phyloP scores from a whole-genome alignment of 1,140 invertebrate genomes.

The Pseudomyrmex sp. region DNA sequence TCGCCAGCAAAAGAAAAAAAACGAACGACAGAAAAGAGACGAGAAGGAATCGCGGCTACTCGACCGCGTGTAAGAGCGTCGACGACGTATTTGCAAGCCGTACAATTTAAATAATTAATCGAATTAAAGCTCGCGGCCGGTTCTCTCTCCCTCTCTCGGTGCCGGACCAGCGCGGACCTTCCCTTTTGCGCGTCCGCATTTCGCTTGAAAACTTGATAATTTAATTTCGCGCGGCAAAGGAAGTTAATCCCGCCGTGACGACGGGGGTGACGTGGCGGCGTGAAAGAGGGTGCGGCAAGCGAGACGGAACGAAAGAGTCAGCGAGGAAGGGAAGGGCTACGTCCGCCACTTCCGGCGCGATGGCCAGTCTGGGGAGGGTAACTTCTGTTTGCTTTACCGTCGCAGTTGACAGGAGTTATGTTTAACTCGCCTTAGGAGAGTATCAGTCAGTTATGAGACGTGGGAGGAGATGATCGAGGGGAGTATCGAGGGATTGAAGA shows the following conservation, averaged over 20 bases:
- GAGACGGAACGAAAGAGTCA: conserved; percentile 39
- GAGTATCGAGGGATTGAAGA: conserved; percentile 47
- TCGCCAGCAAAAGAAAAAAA: conserved; percentile 11
- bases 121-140: conserved; percentile 56
- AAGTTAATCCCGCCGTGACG: conserved; percentile 71
- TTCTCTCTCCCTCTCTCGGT: neutral
- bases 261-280: conserved; percentile 48
- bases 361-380: conserved; percentile 50
- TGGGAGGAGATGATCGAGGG: neutral
- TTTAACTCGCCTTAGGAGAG: conserved; percentile 65
- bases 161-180: conserved; percentile 23
- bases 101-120: conserved; percentile 75
- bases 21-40: neutral
- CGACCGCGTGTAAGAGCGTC: conserved; percentile 20
- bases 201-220: conserved; percentile 73
- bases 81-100: conserved; percentile 60
- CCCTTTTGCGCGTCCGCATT: neutral
- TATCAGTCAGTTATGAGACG: neutral
- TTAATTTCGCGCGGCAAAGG: conserved; percentile 74
- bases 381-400: conserved; percentile 70
- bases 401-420: conserved; percentile 67
- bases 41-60: neutral
- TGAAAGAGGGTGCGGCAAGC: conserved; percentile 39
- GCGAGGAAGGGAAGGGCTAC: neutral
- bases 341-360: conserved; percentile 56